Evolutionary conservation across 1,140 invertebrate species (phyloP).

Genomic region (honey bee (Apis mellifera)): Amel_HAv3.1 CM009941.2:12653001-12653500

Average conservation of each 20-base stretch:
- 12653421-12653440: neutral
- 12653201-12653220: too few relatives aligned
- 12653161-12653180: too few relatives aligned
- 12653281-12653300: neutral
- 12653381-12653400: neutral
- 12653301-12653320: neutral
- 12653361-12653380: neutral
- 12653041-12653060: too few relatives aligned
- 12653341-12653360: constrained; percentile 6
- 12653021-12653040: too few relatives aligned
- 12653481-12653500: neutral
- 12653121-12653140: too few relatives aligned
- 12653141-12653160: too few relatives aligned
- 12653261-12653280: neutral
- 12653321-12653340: neutral
- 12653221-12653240: neutral
- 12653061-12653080: too few relatives aligned
- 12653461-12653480: constrained; percentile 13
- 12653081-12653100: too few relatives aligned
- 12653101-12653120: too few relatives aligned
- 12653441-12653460: neutral
- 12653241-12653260: neutral
- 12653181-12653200: too few relatives aligned
- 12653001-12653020: too few relatives aligned
- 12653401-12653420: neutral